Base-by-base conservation (phyloP, 2,797 vertebrate genomes). In the Sardinella longiceps region DNA sequence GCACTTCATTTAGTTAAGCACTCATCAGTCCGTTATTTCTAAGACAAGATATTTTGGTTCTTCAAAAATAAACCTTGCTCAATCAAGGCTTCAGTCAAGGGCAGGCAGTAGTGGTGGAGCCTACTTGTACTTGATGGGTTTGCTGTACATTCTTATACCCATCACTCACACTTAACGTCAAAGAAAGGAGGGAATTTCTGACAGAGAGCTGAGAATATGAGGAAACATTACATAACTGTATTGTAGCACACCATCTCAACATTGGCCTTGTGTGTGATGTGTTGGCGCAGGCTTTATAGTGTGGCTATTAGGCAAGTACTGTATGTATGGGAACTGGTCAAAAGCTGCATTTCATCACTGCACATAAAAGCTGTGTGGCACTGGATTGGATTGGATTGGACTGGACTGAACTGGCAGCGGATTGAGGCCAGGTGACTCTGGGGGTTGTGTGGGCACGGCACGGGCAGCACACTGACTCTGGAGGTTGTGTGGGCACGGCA, bases 41-140 rank as follows among this genome's bases (percentile, higher is more conserved):
- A 58, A 58, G 56, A 66, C 25, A 66, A 66, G n/a, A 66, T 28
- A 66, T 33, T 70, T 74, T 77, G 70, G 33, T 43, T 77, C 37
- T 43, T 43, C 18, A 43, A 77, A 77, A 43, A 77, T 43, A 6
- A 23, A 0, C 37, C 37, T 77, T 37, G 66, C 14, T 77, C 70
- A 43, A 18, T 77, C 33, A 74, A 18, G 6, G 30, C 37, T 15
- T 74, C 60, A 66, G 60, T 66, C 33, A 39, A 18, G 66, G 60
- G 60, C 66, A 74, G 30, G 66, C 66, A 74, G 30, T 39, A 43
- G 70, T 77, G 70, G 70, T 77, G 33, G 23, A 25, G 63, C 30
- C 33, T 77, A 77, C 70, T 43, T 37, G 20, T 77, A 77, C 70
- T 43, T 37, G 20, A 77, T 33, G 70, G 33, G 70, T 77, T 43